Base-by-base conservation (phyloP, 1,140 invertebrate species). In the Drosophila arizonae region DNA sequence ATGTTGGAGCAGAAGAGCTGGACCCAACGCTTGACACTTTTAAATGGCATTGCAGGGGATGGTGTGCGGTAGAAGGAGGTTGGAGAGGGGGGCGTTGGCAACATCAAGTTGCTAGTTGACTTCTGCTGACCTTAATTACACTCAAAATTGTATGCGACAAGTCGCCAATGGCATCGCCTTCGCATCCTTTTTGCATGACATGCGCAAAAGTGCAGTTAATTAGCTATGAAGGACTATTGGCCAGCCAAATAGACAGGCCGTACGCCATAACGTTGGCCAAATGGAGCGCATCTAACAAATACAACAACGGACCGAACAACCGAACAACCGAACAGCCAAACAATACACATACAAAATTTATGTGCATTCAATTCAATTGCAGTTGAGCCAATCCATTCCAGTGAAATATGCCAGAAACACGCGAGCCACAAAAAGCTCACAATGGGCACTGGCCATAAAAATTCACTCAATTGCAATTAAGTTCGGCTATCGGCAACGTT, bases 381-480 rank as follows among this genome's bases (percentile, higher is more conserved):
- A 76, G 72, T 66, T 66, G 30, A 63, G 28, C 61, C 45, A 50
- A 50, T 62, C 65, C 48, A 50, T 46, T 15, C 43, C 48, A 50
- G 48, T 62, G 67, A 80, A 80, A 80, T 80, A 80, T 80, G 77
- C 78, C 78, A 82, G 67, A 81, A 81, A 76, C 75, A 81, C 63
- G 57, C 77, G 30, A 56, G 36, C 55, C 21, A 26, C 46, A 24
- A 33, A 55, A 36, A 28, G 55, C 11, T 46, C 36, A 79, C 63
- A 74, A 67, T 72, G 77, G 62, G 11, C 46, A 13, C 54, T 15
- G 79, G 75, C 79, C 61, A 81, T 81, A 81, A 82, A 81, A 82
- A 78, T 82, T 82, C 79, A 81, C 79, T 81, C 79, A 82, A 82
- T 75, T 48, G 79, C 79, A 82, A 81, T 81, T 81, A 81, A 78